Evolutionary conservation across 2,113 vertebrate species (phyloP), one percentile per base, ranked within the genome.

Genomic region (Zootoca vivipara): DNA sequence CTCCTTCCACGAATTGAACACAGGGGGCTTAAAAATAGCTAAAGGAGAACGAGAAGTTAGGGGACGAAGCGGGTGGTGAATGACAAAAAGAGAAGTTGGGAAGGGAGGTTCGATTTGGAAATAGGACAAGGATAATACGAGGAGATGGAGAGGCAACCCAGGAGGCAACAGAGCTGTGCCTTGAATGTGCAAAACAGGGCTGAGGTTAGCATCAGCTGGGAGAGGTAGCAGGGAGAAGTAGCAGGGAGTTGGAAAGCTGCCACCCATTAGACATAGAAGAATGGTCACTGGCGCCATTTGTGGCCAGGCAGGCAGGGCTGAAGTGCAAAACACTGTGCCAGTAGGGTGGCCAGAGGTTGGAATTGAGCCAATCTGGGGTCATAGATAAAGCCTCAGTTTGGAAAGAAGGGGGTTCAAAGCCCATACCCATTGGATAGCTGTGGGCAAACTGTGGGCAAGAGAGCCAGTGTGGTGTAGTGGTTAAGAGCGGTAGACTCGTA

Each of bases 21-120:
- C 40, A 24, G 2, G 35, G 35, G 58, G n/a, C 56, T 67, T 82
- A 81, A 82, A 87, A 87, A 75, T 42, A 82, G 20, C 24, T 30
- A 16, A 73, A 33, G 35, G 91, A 73, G 35, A 88, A 83, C 87
- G 80, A 93, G 79, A 8, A 78, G 82, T 82, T 77, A 78, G 52
- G 87, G 75, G 42, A 42, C 20, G 4, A 30, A 33, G 33, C 46
- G 24, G 75, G 40, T 28, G 75, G 40, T 26, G 26, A 78, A 52
- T 15, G 10, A 58, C 15, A 70, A 52, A 73, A 62, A 64, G 24
- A 75, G 38, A 69, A 46, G 40, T 30, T 64, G 56, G 58, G 33
- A 46, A 38, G 13, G 40, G 24, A 62, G 4, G 5, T 62, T 18
- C 16, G 33, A 58, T 74, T 85, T 38, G 72, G 83, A 77, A 77